Conservation (phyloP, 1,140 invertebrate genomes). For the Apocrypta bakeri region DNA sequence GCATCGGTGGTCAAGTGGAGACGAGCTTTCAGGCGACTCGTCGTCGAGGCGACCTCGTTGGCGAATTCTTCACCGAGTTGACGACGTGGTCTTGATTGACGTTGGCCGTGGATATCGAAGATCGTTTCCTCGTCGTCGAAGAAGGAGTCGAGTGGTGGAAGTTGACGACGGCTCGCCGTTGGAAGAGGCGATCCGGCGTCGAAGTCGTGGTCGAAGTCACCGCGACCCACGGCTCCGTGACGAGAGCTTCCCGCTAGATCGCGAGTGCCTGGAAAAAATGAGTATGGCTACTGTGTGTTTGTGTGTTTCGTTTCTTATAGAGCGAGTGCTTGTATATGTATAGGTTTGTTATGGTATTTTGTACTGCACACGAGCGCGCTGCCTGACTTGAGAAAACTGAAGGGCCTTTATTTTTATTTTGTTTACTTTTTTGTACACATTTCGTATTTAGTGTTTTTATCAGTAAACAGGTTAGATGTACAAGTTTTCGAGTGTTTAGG, state of each 20-base stretch:
- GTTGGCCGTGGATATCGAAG: slow-evolving; percentile 70
- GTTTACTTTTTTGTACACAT: no score
- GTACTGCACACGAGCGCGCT: no score
- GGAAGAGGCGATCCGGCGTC: slow-evolving; percentile 52
- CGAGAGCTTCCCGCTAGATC: slow-evolving; percentile 67
- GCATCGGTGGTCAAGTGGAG: slow-evolving; percentile 40
- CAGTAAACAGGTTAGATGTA: no score
- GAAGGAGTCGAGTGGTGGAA: slow-evolving; percentile 55
- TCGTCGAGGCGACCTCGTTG: slow-evolving; percentile 64
- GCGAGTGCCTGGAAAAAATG: slow-evolving; percentile 69
- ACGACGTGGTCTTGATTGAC: slow-evolving; percentile 60
- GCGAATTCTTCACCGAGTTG: slow-evolving; percentile 65
- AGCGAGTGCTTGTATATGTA: no score
- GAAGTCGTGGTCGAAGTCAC: slow-evolving; percentile 68
- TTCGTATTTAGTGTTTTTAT: no score
- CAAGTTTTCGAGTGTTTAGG: no score
- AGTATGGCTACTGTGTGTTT: not conserved
- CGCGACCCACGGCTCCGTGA: slow-evolving; percentile 61
- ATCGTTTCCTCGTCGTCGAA: slow-evolving; percentile 67
- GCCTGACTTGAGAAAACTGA: no score
- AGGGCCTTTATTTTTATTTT: no score
- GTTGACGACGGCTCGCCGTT: slow-evolving; percentile 34
- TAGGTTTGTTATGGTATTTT: no score
- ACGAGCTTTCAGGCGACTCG: slow-evolving; percentile 63
- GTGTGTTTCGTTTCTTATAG: not conserved